These are phyloP conservation scores for Pachydiplax longipennis DNA, from an alignment of 2,888 invertebrate species.

Conservation along the genomic window DNA sequence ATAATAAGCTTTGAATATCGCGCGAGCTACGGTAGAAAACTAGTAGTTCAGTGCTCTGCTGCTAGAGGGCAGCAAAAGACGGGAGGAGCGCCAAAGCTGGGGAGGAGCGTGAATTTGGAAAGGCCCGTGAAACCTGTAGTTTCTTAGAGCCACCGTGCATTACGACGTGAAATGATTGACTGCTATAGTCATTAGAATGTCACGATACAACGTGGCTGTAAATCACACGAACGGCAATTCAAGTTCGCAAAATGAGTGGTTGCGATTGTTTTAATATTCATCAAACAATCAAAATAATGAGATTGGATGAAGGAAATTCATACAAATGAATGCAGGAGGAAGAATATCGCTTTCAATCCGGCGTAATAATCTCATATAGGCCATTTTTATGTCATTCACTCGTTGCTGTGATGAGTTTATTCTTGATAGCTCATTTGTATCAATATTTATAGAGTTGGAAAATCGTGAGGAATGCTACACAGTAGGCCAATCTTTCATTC, in stretches of 20 bases:
- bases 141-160: neutral
- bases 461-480: neutral
- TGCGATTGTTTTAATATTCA: slow-evolving; percentile 8
- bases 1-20: neutral
- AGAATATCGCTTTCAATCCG: neutral
- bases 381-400: neutral
- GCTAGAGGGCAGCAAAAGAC: neutral
- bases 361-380: neutral
- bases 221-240: neutral
- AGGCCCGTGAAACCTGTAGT: neutral
- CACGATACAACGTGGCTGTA: neutral
- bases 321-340: neutral
- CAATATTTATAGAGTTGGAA: neutral
- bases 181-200: neutral
- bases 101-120: neutral
- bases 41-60: neutral
- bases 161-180: neutral
- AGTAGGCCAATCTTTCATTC: neutral
- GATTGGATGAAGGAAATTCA: neutral
- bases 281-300: neutral
- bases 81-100: neutral
- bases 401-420: neutral
- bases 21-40: neutral
- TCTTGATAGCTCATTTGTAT: neutral
- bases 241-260: neutral